Evolutionary conservation across 2,888 invertebrate genomes (phyloP).

Genomic region (Gasteruption jaculator): DNA sequence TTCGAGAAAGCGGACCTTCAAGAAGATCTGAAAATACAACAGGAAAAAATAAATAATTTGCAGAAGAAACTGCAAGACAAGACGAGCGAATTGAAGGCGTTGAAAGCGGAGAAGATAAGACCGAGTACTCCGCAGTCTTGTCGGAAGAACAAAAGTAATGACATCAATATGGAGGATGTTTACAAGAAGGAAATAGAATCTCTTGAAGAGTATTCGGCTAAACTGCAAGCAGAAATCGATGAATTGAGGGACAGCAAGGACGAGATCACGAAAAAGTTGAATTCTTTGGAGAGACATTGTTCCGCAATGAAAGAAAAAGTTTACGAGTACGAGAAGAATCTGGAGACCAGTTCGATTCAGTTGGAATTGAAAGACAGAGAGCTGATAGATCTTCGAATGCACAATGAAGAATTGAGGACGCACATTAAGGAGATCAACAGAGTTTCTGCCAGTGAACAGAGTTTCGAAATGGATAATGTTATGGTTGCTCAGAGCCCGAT

Average conservation of each 20-base stretch:
- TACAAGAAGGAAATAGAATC: constrained; percentile 54
- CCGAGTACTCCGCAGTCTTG: constrained; percentile 43
- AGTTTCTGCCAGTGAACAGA: constrained; percentile 30
- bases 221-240: constrained; percentile 55
- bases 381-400: constrained; percentile 32
- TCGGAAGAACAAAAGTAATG: constrained; percentile 37
- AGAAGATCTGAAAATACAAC: constrained; percentile 58
- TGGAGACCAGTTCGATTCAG: constrained; percentile 31
- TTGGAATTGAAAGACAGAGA: constrained; percentile 38
- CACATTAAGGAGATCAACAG: constrained; percentile 35
- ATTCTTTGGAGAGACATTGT: constrained; percentile 24
- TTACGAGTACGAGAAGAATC: constrained; percentile 27
- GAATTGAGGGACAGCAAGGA: constrained; percentile 56
- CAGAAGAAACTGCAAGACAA: constrained; percentile 54
- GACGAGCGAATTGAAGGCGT: constrained; percentile 43
- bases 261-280: constrained; percentile 48
- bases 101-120: constrained; percentile 41
- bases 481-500: constrained; percentile 6
- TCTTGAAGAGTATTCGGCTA: constrained; percentile 55
- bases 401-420: constrained; percentile 38
- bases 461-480: constrained; percentile 39
- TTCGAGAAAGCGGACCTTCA: constrained; percentile 62
- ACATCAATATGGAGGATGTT: constrained; percentile 36
- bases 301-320: constrained; percentile 31
- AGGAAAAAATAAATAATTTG: constrained; percentile 56